Conservation (phyloP, 2,113 vertebrate species). For the Pelecanus crispus region DNA sequence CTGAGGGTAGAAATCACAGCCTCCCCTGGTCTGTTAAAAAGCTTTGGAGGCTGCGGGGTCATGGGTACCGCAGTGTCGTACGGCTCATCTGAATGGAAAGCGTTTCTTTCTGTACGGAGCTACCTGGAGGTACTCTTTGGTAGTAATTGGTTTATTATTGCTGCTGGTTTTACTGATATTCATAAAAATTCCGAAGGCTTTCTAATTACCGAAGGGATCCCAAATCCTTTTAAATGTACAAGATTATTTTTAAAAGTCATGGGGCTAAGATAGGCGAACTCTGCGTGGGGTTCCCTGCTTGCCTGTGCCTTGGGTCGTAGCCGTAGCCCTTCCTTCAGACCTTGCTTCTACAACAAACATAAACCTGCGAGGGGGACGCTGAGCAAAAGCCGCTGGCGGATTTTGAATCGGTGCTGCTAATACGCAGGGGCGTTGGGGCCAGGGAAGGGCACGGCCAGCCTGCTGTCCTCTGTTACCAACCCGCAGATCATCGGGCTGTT, state of each 20-base stretch:
- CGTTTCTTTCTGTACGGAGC: not conserved
- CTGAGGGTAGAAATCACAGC: rapidly evolving
- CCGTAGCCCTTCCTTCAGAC: not conserved
- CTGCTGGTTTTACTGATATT: not conserved
- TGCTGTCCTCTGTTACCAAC: not conserved
- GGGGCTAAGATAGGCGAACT: not conserved
- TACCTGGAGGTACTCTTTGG: not conserved
- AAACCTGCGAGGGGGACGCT: rapidly evolving
- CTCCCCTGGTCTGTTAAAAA: not conserved
- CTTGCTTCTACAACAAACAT: not conserved
- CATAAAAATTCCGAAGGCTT: not conserved
- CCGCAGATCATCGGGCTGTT: not conserved
- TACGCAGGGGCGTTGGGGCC: not conserved
- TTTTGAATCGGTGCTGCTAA: not conserved
- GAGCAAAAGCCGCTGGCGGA: rapidly evolving
- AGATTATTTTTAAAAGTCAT: not conserved
- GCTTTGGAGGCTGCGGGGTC: not conserved
- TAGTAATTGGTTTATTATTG: not conserved
- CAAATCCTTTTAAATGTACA: not conserved
- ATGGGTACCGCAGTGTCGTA: rapidly evolving
- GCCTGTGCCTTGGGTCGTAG: not conserved
- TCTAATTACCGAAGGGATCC: not conserved
- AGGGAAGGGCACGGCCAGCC: not conserved
- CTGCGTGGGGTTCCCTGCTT: not conserved
- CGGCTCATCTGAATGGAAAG: not conserved